Percentiles rank a stretch among this genome's conserved stretches.
phyloP scores from a whole-genome alignment of 92 coral and sea anemone species.

The Epizoanthus illoricatus region DNA sequence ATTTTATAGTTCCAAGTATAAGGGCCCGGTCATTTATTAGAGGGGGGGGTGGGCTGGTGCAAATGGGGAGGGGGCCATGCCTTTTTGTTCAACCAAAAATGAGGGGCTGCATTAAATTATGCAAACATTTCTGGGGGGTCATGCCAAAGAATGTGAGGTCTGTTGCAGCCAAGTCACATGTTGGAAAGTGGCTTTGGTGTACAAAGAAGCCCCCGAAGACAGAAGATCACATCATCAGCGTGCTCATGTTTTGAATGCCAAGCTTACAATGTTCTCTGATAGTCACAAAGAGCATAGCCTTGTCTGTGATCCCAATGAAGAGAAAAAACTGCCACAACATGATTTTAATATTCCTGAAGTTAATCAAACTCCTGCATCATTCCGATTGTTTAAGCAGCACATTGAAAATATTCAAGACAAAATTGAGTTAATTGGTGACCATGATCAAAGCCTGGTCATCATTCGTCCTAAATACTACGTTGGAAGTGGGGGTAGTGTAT shows the following conservation, averaged over 20 bases:
- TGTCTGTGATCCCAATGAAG: conserved; percentile 30
- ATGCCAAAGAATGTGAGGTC: conserved; percentile 51
- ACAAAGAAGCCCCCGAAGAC: conserved; percentile 55
- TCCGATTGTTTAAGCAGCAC: conserved; percentile 43
- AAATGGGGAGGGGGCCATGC: conserved; percentile 55
- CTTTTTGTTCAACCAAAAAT: conserved; percentile 41
- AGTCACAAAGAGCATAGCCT: conserved; percentile 35
- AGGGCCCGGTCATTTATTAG: conserved; percentile 31
- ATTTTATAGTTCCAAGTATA: too few species aligned
- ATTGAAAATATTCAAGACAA: conserved; percentile 33
- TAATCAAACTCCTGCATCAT: conserved; percentile 49
- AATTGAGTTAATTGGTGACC: conserved; percentile 36
- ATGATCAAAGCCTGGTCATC: conserved; percentile 46
- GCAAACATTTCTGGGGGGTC: conserved; percentile 50
- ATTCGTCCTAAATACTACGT: conserved; percentile 52
- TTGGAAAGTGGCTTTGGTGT: conserved; percentile 54
- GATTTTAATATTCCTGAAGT: conserved; percentile 46
- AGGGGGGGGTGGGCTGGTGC: conserved; percentile 44
- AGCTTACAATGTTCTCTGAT: conserved; percentile 41
- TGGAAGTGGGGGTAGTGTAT: conserved; percentile 49
- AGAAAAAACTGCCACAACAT: conserved; percentile 41
- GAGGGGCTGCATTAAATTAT: conserved; percentile 43
- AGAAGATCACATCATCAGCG: conserved; percentile 60
- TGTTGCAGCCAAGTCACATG: conserved; percentile 46
- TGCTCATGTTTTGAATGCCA: conserved; percentile 35